phyloP scores from a whole-genome alignment of 1,140 invertebrate genomes.

The Pseudobourletiella spinata region DNA sequence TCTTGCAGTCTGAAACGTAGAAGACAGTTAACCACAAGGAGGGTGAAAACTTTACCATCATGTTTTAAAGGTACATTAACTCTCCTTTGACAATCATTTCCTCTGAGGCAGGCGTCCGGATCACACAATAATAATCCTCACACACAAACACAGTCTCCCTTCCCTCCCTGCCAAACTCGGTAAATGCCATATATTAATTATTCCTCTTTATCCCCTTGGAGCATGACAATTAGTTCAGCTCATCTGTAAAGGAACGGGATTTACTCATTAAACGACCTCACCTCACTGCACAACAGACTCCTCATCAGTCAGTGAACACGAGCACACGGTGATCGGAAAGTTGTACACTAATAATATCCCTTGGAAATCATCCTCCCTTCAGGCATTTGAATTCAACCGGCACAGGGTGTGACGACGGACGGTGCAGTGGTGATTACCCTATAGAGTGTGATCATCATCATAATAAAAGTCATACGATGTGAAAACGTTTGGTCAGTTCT shows the following conservation, averaged over 20 bases:
- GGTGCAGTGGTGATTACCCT: too few relatives aligned
- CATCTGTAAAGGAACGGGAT: background rate
- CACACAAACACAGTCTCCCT: background rate
- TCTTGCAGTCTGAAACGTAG: background rate
- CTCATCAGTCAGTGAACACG: too few relatives aligned
- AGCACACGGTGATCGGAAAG: too few relatives aligned
- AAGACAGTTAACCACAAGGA: background rate
- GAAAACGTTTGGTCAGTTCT: too few relatives aligned
- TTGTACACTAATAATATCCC: too few relatives aligned
- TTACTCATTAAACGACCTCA: background rate
- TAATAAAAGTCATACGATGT: too few relatives aligned
- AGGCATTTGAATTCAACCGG: too few relatives aligned
- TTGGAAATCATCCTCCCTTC: too few relatives aligned
- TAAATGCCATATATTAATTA: background rate
- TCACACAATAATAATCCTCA: background rate
- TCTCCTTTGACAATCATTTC: slow-evolving; percentile 1
- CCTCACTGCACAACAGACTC: background rate
- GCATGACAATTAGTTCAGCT: background rate
- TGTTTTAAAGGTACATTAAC: background rate
- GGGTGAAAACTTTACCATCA: background rate
- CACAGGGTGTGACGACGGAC: too few relatives aligned
- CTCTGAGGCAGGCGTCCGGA: background rate
- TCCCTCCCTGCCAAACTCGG: background rate
- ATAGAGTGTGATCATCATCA: too few relatives aligned
- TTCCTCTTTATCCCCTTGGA: background rate